Percentiles rank a stretch among this genome's conserved stretches.
phyloP scores from a whole-genome alignment of 2,888 invertebrate species.

The Phymatocera aterrima region DNA sequence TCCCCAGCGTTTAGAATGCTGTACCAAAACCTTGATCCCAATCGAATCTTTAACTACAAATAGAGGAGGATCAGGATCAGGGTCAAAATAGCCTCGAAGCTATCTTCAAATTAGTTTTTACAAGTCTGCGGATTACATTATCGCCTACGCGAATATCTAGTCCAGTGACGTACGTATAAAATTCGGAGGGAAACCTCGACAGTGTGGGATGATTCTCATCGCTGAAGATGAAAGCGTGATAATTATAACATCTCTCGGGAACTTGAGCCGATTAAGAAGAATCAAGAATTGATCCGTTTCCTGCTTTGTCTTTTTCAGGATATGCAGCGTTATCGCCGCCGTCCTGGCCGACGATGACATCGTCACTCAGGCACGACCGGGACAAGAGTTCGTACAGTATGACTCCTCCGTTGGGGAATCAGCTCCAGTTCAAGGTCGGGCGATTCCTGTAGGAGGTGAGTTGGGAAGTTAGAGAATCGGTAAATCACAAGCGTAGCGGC shows the following conservation, averaged over 20 bases:
- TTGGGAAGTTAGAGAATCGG: neutral
- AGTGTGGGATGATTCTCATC: neutral
- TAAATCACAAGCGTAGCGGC: no score
- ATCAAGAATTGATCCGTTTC: neutral
- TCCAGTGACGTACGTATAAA: neutral
- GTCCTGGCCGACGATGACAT: conserved; percentile 78
- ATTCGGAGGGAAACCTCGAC: neutral
- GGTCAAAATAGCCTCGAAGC: neutral
- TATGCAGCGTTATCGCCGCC: conserved; percentile 76
- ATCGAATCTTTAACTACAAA: neutral
- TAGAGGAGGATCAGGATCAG: conserved; percentile 3
- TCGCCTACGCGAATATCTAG: neutral
- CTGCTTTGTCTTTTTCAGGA: conserved; percentile 72
- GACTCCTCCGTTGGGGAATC: conserved; percentile 71
- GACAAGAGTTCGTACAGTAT: conserved; percentile 82
- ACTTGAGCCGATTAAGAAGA: no score
- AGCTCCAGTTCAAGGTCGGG: conserved; percentile 52
- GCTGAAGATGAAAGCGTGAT: neutral
- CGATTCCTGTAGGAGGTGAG: conserved; percentile 60
- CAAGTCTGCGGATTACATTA: neutral
- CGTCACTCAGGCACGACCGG: conserved; percentile 80
- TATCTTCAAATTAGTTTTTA: neutral
- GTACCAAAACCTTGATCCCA: conserved; percentile 41
- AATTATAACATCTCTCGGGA: no score
- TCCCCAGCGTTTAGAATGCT: neutral